Evolutionary conservation across 2,797 vertebrate species (phyloP).

Genomic region (Sebastes matsubarae): DNA sequence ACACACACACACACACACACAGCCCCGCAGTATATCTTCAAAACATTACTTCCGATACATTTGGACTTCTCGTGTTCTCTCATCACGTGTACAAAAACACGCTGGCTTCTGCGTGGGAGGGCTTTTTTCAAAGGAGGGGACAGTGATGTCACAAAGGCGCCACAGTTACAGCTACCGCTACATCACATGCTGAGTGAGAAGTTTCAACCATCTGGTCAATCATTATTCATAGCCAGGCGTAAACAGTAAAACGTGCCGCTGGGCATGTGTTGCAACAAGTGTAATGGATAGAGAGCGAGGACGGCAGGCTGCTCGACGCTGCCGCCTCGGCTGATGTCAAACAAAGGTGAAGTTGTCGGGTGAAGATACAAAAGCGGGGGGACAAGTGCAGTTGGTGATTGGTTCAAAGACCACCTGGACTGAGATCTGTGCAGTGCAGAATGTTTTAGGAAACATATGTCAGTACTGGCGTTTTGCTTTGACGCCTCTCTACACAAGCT

Average conservation of each 20-base stretch:
- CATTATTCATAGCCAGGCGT: constrained; percentile 63
- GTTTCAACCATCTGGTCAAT: constrained; percentile 70
- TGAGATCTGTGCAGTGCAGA: not conserved
- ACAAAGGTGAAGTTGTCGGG: not conserved
- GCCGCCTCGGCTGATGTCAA: not conserved
- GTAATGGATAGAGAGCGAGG: constrained; percentile 7
- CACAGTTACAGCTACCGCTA: constrained; percentile 20
- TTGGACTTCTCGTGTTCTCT: constrained; percentile 30
- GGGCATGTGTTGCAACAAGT: constrained; percentile 53
- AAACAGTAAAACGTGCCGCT: constrained; percentile 61
- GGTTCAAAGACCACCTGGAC: not conserved
- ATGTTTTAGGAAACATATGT: not conserved
- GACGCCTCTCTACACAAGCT: not conserved
- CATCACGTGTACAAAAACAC: constrained; percentile 2
- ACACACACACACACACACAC: not conserved
- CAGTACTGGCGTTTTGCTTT: not conserved
- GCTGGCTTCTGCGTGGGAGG: constrained; percentile 22
- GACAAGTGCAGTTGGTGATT: not conserved
- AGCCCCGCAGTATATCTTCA: constrained; percentile 23
- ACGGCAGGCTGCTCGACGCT: constrained; percentile 16
- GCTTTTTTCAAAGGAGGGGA: constrained; percentile 26
- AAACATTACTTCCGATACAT: constrained; percentile 29
- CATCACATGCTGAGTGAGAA: constrained; percentile 65
- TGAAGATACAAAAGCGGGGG: not conserved
- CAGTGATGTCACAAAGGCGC: constrained; percentile 49